These are phyloP conservation scores for Entomyzon cyanotis DNA, from an alignment of 2,113 vertebrate species.

Conservation along the genomic window DNA sequence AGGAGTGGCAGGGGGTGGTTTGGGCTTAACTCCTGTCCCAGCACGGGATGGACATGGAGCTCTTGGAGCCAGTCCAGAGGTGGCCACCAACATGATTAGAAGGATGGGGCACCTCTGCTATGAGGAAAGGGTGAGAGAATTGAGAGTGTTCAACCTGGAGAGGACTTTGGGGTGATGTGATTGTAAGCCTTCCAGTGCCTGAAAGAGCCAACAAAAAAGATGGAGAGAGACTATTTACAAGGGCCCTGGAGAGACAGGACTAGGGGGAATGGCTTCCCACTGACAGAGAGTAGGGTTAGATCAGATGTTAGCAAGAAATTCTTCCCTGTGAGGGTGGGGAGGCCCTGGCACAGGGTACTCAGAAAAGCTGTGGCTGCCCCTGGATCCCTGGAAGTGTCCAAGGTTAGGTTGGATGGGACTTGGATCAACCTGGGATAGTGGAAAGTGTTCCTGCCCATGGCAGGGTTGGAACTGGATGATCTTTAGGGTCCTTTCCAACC, in stretches of 20 bases:
- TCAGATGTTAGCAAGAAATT: accelerated
- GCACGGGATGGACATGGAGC: background rate
- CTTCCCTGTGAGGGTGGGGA: accelerated
- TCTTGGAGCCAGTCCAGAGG: background rate
- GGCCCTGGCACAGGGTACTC: background rate
- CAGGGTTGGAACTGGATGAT: background rate
- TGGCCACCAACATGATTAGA: background rate
- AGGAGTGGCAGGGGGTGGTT: background rate
- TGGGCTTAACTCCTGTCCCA: background rate
- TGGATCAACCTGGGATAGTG: background rate
- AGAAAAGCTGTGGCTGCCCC: background rate
- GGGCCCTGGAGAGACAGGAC: background rate
- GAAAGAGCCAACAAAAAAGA: background rate
- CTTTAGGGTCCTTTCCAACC: background rate
- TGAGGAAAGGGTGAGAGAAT: background rate
- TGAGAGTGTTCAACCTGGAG: background rate
- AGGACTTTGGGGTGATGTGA: background rate
- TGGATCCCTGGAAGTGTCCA: background rate
- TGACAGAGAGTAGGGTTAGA: background rate
- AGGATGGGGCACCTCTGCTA: background rate
- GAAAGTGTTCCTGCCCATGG: background rate
- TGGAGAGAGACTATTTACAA: background rate
- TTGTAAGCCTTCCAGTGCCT: background rate
- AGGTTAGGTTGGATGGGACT: accelerated
- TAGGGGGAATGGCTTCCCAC: background rate